phyloP scores from a whole-genome alignment of 2,888 invertebrate species.

The Acronicta leporina region DNA sequence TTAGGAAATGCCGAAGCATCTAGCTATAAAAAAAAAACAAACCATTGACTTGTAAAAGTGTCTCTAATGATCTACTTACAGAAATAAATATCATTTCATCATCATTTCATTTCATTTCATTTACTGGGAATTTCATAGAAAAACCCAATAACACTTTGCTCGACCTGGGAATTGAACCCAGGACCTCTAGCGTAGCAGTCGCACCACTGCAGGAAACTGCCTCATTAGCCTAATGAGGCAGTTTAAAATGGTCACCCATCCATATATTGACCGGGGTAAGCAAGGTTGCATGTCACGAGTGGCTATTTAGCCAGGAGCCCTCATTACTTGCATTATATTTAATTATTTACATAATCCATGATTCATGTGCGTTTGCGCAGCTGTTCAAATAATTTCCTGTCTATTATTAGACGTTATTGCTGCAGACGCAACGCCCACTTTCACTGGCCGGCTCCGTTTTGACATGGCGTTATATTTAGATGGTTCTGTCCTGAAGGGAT shows the following conservation, averaged over 20 bases:
- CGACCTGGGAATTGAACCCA: too few species aligned
- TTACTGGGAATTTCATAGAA: too few species aligned
- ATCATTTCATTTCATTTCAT: too few species aligned
- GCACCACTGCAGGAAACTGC: too few species aligned
- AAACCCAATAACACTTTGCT: too few species aligned
- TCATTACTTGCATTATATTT: constrained; percentile 6
- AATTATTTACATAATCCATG: constrained; percentile 51
- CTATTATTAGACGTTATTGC: constrained; percentile 37
- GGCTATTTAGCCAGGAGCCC: constrained; percentile 4
- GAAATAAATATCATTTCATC: too few species aligned
- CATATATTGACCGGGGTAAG: not conserved
- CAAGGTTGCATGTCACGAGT: not conserved
- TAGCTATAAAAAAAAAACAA: too few species aligned
- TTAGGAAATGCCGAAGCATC: too few species aligned
- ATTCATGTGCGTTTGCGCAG: constrained; percentile 47
- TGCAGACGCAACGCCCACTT: constrained; percentile 33
- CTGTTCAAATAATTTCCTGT: constrained; percentile 56
- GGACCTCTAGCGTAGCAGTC: too few species aligned
- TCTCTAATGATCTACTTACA: too few species aligned
- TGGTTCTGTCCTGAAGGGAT: constrained; percentile 1
- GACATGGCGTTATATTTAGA: constrained; percentile 44
- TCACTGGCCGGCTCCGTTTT: constrained; percentile 36
- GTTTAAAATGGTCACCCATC: not conserved
- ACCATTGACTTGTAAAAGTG: too few species aligned
- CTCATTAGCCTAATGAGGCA: too few species aligned